Conservation (phyloP, 2,797 vertebrate species). For the Anas bernieri region DNA sequence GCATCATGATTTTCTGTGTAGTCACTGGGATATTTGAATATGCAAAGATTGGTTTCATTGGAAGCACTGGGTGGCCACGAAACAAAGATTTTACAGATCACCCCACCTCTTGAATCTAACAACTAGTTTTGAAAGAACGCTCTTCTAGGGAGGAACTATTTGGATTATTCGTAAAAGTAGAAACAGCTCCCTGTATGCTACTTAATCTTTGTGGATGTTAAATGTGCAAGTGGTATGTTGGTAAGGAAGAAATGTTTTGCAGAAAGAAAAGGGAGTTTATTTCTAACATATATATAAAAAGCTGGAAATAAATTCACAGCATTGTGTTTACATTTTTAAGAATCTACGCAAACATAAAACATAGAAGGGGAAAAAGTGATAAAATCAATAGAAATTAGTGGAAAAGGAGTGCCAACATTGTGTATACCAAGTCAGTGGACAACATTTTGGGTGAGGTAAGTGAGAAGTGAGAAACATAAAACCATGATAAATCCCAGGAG, state of each 20-base stretch:
- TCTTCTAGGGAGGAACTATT: not conserved
- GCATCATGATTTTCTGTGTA: not conserved
- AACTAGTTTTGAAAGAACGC: not conserved
- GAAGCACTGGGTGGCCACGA: not conserved
- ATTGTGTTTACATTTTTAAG: not conserved
- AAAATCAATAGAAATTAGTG: not conserved
- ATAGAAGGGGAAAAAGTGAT: not conserved
- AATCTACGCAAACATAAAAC: not conserved
- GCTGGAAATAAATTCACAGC: not conserved
- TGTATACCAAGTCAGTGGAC: not conserved
- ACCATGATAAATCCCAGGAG: not conserved
- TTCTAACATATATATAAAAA: not conserved
- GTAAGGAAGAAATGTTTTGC: not conserved
- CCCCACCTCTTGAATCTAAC: not conserved
- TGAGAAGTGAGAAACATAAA: not conserved
- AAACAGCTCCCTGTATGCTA: not conserved
- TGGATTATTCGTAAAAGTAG: not conserved
- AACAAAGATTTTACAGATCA: not conserved
- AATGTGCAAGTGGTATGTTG: not conserved
- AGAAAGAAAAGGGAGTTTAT: not conserved
- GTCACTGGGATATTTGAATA: not conserved
- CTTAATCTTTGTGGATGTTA: not conserved
- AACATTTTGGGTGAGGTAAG: not conserved
- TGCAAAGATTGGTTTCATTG: not conserved
- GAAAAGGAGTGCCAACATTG: not conserved